Evolutionary conservation across 2,888 invertebrate genomes (phyloP), one percentile per base, ranked within the genome.

Genomic region (Antitype chi): DNA sequence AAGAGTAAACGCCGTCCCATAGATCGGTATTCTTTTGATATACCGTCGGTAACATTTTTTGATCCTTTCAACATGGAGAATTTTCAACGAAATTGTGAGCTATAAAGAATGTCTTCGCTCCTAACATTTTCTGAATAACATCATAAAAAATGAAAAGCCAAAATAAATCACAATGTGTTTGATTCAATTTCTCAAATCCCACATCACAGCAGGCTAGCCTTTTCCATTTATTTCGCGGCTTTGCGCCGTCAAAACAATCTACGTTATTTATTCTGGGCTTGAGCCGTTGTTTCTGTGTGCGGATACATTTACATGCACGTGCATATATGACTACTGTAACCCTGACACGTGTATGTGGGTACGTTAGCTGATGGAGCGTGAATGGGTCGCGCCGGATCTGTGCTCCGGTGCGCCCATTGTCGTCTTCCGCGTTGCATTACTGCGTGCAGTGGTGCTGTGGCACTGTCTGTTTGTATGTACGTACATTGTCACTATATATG

Each of bases 321-420:
- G 71, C 79, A 60, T 75, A 74, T 74, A 75, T 70, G 76, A 63
- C 64, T 69, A 80, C 72, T 77, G 62, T 83, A 88, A 87, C 91
- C 90, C 91, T 91, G 91, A 87, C 88, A 88, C 84, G 81, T 82
- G 88, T 81, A 79, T 82, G 84, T 83, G 85, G 88, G 88, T 82
- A 89, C 87, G 88, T 89, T 86, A 85, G 91, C 93, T 93, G 95
- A 95, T 96, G 95, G 94, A 93, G 92, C 95, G 94, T 95, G 94
- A 94, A 94, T 93, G 89, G 93, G 92, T 89, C 91, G 91, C 87
- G 86, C 94, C 95, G 96, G 96, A 96, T 92, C 93, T 92, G 85
- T 91, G 96, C 94, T 92, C 93, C 92, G 94, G 82, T 94, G 94
- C 90, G 88, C 91, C 92, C 92, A 94, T 95, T 96, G 95, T 96